Percentiles rank a stretch among this genome's conserved stretches.
These are phyloP conservation scores for Cercopithecus diana DNA, from an alignment of 2,797 vertebrate species.

Conservation along the genomic window DNA sequence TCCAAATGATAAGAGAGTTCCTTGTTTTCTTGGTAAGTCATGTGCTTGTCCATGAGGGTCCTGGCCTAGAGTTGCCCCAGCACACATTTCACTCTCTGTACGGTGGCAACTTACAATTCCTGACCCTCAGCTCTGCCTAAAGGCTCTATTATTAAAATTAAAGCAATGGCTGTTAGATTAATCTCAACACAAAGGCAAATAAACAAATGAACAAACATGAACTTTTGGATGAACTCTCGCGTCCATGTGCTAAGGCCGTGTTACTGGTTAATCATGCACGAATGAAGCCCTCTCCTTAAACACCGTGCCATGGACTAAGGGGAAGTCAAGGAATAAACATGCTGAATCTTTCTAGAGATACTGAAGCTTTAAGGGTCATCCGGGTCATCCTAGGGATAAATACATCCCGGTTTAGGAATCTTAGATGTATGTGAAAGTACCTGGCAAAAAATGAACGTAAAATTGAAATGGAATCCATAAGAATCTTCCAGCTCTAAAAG, in stretches of 20 bases:
- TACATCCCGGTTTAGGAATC: neutral
- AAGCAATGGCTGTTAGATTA: neutral
- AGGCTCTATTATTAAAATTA: neutral
- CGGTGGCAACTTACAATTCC: neutral
- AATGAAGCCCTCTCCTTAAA: neutral
- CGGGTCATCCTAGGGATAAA: neutral
- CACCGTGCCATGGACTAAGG: neutral
- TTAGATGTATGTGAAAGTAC: neutral
- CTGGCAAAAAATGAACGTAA: neutral
- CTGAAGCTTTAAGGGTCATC: neutral
- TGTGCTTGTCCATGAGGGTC: neutral
- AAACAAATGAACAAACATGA: neutral
- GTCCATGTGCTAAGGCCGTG: neutral
- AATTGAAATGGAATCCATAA: neutral
- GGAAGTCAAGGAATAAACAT: neutral
- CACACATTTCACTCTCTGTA: neutral
- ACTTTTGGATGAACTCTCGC: neutral
- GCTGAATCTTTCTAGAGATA: neutral
- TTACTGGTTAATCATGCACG: neutral
- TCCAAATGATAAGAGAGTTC: neutral
- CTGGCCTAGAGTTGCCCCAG: neutral
- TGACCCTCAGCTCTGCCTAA: neutral
- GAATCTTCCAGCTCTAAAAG: neutral
- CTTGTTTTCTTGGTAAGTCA: neutral
- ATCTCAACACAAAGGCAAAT: neutral